Evolutionary conservation across 2,888 invertebrate species (phyloP).

Genomic region (Mimachlamys varia): DNA sequence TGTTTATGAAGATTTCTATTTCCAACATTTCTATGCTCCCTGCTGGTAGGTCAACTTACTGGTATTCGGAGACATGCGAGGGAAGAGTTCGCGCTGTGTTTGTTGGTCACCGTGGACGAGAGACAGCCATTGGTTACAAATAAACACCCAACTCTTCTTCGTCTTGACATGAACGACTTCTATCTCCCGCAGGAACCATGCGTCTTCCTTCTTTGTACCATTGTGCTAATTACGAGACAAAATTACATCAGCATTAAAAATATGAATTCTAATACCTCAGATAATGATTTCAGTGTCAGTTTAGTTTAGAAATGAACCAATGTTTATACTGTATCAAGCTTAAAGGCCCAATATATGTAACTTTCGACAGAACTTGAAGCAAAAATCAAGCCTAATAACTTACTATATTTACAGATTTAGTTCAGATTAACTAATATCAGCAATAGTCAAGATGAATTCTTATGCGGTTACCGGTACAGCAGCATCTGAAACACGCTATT

Average conservation of each 20-base stretch:
- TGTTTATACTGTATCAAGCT: too few species aligned
- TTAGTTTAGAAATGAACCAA: too few species aligned
- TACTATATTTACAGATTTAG: too few species aligned
- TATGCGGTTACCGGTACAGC: too few species aligned
- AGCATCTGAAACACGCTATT: too few species aligned
- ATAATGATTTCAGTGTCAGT: too few species aligned
- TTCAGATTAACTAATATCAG: too few species aligned
- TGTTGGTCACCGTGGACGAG: constrained; percentile 79
- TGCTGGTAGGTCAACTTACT: constrained; percentile 63
- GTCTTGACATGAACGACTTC: constrained; percentile 77
- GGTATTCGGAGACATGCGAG: constrained; percentile 76
- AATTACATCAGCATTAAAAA: not conserved
- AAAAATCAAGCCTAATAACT: too few species aligned
- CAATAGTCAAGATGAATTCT: too few species aligned
- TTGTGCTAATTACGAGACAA: constrained; percentile 71
- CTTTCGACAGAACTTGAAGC: too few species aligned
- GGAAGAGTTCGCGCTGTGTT: constrained; percentile 75
- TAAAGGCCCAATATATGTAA: too few species aligned
- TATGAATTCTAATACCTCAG: too few species aligned
- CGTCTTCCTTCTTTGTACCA: constrained; percentile 78
- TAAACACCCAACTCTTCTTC: constrained; percentile 78
- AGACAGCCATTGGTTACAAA: constrained; percentile 80
- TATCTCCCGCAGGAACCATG: constrained; percentile 80
- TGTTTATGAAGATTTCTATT: not conserved
- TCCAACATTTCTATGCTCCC: not conserved